A percentile compares a stretch with the other conserved stretches of the same genome.
phyloP scores from a whole-genome alignment of 2,113 vertebrate genomes.

The Hemibagrus wyckioides region DNA sequence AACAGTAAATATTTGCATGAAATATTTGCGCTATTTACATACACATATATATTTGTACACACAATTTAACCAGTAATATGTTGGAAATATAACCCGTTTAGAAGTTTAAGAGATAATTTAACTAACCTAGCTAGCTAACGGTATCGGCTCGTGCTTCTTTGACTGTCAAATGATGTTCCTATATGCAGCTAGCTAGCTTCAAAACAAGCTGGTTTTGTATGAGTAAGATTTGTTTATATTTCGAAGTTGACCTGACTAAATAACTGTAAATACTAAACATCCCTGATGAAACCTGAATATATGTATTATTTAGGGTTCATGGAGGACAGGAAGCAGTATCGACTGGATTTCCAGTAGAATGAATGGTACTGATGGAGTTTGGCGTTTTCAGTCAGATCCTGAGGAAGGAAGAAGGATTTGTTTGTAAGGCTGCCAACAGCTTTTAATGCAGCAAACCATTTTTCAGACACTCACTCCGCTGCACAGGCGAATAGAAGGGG shows the following conservation, averaged over 20 bases:
- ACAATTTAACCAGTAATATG: not conserved
- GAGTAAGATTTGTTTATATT: not conserved
- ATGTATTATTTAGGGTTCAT: not conserved
- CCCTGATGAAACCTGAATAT: not conserved
- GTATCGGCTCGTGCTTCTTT: constrained; percentile 23
- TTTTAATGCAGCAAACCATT: constrained; percentile 22
- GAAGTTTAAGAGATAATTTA: not conserved
- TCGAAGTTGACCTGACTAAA: not conserved
- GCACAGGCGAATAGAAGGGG: not conserved
- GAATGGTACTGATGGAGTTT: constrained; percentile 36
- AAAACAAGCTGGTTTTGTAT: not conserved
- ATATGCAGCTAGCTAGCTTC: not conserved
- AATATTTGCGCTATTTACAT: not conserved
- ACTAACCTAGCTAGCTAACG: constrained; percentile 38
- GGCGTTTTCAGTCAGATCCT: not conserved
- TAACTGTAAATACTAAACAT: not conserved
- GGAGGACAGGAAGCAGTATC: not conserved
- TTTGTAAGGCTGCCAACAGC: not conserved
- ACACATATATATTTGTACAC: not conserved
- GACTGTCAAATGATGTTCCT: not conserved
- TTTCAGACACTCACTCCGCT: not conserved
- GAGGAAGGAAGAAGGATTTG: not conserved
- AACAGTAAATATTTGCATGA: not conserved
- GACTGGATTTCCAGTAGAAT: not conserved
- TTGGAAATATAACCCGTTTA: not conserved